These are phyloP conservation scores for Hypomecis punctinalis DNA, from an alignment of 2,888 invertebrate species.

Conservation along the genomic window DNA sequence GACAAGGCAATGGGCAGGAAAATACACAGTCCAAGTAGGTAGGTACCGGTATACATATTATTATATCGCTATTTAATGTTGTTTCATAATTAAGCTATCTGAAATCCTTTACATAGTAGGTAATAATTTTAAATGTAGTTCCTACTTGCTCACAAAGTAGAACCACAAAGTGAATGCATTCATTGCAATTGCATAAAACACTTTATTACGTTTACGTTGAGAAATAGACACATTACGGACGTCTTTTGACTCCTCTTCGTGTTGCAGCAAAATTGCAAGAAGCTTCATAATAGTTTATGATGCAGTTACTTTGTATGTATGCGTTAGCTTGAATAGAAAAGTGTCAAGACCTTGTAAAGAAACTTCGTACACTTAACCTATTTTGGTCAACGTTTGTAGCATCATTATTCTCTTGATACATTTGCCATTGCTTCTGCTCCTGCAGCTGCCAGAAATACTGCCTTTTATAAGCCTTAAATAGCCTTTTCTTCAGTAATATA, in stretches of 20 bases:
- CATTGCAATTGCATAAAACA: slow-evolving; percentile 29
- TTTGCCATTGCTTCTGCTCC: too few species aligned
- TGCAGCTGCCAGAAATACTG: too few species aligned
- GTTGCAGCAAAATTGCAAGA: neutral
- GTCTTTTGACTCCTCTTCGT: slow-evolving; percentile 9
- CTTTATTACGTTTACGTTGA: slow-evolving; percentile 23
- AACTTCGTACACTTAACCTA: too few species aligned
- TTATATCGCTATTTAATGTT: neutral
- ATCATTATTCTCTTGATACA: too few species aligned
- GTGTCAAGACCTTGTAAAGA: too few species aligned
- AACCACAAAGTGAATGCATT: slow-evolving; percentile 30
- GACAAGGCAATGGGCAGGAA: too few species aligned
- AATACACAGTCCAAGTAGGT: too few species aligned
- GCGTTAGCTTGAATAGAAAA: too few species aligned
- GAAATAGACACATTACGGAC: slow-evolving; percentile 14
- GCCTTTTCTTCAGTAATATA: too few species aligned
- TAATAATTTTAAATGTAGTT: slow-evolving; percentile 22
- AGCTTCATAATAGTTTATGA: neutral
- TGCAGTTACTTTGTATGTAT: neutral
- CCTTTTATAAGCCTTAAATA: too few species aligned
- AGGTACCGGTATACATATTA: too few species aligned
- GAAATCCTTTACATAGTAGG: slow-evolving; percentile 17
- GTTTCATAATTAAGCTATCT: neutral
- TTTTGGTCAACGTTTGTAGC: too few species aligned
- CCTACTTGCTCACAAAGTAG: slow-evolving; percentile 25